Percentiles rank a stretch among this genome's conserved stretches.
Conservation (phyloP, 2,113 vertebrate species). For the Illadopsis cleaveri region DNA sequence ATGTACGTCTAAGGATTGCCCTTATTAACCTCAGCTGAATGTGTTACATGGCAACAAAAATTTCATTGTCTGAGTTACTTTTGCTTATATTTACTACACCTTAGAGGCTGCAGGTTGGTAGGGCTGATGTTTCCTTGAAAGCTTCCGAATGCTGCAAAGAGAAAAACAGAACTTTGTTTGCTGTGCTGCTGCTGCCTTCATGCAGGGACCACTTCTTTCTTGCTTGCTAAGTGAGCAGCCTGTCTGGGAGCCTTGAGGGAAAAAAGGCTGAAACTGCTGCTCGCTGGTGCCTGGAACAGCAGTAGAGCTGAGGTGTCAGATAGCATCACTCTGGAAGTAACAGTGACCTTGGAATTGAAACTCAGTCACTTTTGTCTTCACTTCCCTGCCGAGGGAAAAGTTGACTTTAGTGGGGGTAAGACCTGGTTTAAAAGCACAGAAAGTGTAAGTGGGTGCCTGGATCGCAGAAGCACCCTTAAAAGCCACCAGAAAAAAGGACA, state of each 20-base stretch:
- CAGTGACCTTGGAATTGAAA: neutral
- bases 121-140: neutral
- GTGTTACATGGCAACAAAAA: neutral
- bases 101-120: neutral
- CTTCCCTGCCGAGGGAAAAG: neutral
- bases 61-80: neutral
- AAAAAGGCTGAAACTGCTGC: neutral
- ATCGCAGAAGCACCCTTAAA: neutral
- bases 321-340: neutral
- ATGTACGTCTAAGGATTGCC: neutral
- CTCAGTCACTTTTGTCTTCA: neutral
- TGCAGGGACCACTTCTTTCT: neutral
- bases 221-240: neutral
- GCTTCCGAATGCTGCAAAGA: neutral
- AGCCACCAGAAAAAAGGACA: neutral
- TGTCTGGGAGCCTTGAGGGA: accelerated
- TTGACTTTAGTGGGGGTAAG: neutral
- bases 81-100: neutral
- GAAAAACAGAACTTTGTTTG: neutral
- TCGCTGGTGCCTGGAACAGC: neutral
- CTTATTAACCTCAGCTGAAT: neutral
- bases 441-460: neutral
- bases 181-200: neutral
- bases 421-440: neutral
- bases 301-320: neutral